These are phyloP conservation scores for Adrianichthys oophorus DNA, from an alignment of 2,797 vertebrate genomes.

Conservation along the genomic window DNA sequence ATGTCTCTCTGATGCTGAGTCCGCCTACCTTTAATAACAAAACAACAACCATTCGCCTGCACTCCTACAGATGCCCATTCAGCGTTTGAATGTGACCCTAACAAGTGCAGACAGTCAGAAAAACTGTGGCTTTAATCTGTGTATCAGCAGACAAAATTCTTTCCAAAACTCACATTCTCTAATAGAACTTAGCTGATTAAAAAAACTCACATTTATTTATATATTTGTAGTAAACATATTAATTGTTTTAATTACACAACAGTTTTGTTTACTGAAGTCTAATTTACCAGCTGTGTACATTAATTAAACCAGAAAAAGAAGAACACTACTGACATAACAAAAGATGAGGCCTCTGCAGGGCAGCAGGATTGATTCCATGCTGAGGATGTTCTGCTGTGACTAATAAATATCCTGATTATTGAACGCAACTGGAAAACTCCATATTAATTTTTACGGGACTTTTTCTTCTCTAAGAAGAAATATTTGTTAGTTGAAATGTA, in stretches of 20 bases:
- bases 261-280: conserved; percentile 36
- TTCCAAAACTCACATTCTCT: too few species aligned
- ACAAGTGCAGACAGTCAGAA: conserved; percentile 37
- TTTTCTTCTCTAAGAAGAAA: too few species aligned
- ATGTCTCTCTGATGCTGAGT: conserved; percentile 56
- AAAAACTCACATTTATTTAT: too few species aligned
- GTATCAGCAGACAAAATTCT: too few species aligned
- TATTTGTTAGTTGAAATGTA: too few species aligned
- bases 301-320: conserved; percentile 17
- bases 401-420: conserved; percentile 54
- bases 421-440: conserved; percentile 46
- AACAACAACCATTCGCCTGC: conserved; percentile 36
- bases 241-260: conserved; percentile 24
- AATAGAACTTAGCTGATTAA: too few species aligned
- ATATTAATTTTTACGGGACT: conserved; percentile 16
- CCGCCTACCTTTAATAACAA: conserved; percentile 59
- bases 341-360: conserved; percentile 9
- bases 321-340: too few species aligned
- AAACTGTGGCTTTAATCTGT: neutral
- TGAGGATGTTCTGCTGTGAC: conserved; percentile 44
- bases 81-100: conserved; percentile 18
- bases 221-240: neutral
- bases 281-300: conserved; percentile 14
- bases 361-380: conserved; percentile 29
- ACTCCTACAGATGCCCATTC: conserved; percentile 34